A percentile compares a stretch with the other conserved stretches of the same genome.
phyloP scores from a whole-genome alignment of 2,797 vertebrate genomes.

The Limnodromus scolopaceus region DNA sequence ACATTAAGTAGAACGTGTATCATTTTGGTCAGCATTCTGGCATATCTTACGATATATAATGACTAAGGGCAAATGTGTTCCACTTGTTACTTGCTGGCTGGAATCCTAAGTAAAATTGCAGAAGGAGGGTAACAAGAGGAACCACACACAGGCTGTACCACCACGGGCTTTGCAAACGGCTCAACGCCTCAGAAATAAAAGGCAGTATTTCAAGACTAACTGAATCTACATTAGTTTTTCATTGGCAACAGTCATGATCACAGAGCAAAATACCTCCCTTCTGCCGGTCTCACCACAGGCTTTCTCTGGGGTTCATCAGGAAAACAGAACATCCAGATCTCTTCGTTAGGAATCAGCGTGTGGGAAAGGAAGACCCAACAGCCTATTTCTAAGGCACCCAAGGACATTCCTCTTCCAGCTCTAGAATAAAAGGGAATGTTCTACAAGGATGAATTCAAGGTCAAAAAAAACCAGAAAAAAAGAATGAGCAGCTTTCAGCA shows the following conservation, averaged over 20 bases:
- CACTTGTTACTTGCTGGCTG: constrained; percentile 32
- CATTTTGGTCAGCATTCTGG: constrained; percentile 37
- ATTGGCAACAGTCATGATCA: neutral
- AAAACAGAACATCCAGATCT: neutral
- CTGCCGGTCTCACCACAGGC: neutral
- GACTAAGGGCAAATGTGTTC: neutral
- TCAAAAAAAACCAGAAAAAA: neutral
- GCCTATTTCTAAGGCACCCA: neutral
- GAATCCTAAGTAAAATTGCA: constrained; percentile 23
- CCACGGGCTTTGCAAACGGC: neutral
- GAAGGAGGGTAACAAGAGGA: neutral
- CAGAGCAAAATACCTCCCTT: neutral
- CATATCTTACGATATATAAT: constrained; percentile 18
- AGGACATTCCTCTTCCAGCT: neutral
- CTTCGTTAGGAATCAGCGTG: neutral
- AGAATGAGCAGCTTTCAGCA: neutral
- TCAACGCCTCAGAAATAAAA: neutral
- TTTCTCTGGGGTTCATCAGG: neutral
- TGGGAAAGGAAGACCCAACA: neutral
- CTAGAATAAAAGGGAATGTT: neutral
- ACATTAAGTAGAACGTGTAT: neutral
- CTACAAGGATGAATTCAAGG: neutral
- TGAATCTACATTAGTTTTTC: constrained; percentile 5
- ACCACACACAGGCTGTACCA: neutral
- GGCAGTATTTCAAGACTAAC: neutral